Evolutionary conservation across 2,797 vertebrate species (phyloP).

Genomic region (Pagetopsis macropterus): DNA sequence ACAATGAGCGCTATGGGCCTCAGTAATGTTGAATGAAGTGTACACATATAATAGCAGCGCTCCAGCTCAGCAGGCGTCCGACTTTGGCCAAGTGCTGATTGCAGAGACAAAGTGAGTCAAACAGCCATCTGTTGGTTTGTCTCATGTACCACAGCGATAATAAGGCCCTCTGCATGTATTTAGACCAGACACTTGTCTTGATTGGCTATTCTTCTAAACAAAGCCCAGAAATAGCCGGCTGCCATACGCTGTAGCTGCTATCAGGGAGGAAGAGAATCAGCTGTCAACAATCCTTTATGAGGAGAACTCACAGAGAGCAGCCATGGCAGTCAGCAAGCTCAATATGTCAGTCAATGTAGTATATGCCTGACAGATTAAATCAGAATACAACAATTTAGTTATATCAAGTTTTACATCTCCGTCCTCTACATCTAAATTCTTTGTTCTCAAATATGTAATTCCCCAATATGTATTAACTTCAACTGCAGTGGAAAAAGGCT

Average conservation of each 20-base stretch:
- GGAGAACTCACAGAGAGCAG: slow-evolving; percentile 16
- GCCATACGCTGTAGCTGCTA: slow-evolving; percentile 53
- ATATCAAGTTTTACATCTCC: neutral
- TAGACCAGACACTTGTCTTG: slow-evolving; percentile 49
- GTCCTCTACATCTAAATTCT: neutral
- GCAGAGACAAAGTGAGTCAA: slow-evolving; percentile 60
- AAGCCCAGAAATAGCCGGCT: slow-evolving; percentile 42
- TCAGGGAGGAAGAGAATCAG: slow-evolving; percentile 34
- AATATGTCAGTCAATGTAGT: slow-evolving; percentile 15
- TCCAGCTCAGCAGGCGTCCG: slow-evolving; percentile 38
- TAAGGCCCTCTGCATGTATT: slow-evolving; percentile 57
- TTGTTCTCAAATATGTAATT: neutral
- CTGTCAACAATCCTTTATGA: slow-evolving; percentile 53
- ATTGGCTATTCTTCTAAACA: slow-evolving; percentile 56
- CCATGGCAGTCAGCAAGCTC: slow-evolving; percentile 27
- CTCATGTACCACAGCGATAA: slow-evolving; percentile 52
- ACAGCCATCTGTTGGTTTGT: slow-evolving; percentile 61
- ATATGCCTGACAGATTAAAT: neutral
- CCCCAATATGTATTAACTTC: neutral
- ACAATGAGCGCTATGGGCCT: neutral
- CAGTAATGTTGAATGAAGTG: slow-evolving; percentile 30
- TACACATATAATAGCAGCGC: slow-evolving; percentile 52
- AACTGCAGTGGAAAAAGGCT: neutral
- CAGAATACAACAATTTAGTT: neutral
- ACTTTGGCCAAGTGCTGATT: slow-evolving; percentile 56